These are phyloP conservation scores for Oreochromis mossambicus DNA, from an alignment of 2,797 vertebrate genomes.

Conservation along the genomic window DNA sequence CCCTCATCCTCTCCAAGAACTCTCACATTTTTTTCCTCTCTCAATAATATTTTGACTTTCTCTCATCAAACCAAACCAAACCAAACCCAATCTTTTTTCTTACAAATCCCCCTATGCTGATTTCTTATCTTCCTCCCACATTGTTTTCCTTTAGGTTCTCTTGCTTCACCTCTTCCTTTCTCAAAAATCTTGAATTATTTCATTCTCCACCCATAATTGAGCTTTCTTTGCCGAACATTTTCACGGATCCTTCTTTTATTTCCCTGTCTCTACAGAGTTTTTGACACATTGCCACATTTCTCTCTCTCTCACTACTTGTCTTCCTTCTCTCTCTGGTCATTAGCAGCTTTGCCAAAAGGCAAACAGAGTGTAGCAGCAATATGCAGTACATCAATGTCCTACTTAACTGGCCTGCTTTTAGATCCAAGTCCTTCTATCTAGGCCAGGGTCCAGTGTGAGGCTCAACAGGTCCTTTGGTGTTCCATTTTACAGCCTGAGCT, in stretches of 20 bases:
- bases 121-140: neutral
- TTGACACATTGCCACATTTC: neutral
- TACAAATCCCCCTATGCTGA: neutral
- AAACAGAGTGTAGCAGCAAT: neutral
- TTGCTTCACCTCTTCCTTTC: neutral
- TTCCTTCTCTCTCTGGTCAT: neutral
- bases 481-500: neutral
- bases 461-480: neutral
- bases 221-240: neutral
- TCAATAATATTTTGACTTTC: constrained; percentile 4
- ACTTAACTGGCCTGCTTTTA: constrained; percentile 59
- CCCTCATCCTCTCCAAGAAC: neutral
- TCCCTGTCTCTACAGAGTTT: neutral
- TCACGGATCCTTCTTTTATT: neutral
- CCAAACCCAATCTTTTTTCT: neutral
- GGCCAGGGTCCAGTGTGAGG: constrained; percentile 50
- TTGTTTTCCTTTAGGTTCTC: neutral
- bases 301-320: neutral
- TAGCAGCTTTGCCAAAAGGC: constrained; percentile 24
- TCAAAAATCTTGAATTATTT: neutral
- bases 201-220: neutral
- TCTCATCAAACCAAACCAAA: neutral
- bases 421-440: constrained; percentile 46
- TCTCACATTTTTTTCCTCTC: neutral
- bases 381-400: constrained; percentile 42